Conservation (phyloP, 1,140 invertebrate species). For the Drosophila orosa region DNA sequence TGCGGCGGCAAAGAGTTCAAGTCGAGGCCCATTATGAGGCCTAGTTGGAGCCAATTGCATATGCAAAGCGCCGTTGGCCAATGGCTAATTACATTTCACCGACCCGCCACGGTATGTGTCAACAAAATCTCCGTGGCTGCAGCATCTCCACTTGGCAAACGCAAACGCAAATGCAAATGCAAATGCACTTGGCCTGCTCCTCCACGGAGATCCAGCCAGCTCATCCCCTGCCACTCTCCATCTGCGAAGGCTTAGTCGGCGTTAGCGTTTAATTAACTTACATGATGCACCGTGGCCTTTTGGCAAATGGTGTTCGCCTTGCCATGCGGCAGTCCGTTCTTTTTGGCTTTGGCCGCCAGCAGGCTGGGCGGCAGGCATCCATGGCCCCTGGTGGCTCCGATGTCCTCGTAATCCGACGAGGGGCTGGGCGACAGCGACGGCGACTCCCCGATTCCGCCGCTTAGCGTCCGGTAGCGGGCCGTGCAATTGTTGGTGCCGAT, state of each 20-base stretch:
- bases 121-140: constrained; percentile 39
- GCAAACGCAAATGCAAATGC: constrained; percentile 33
- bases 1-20: constrained; percentile 44
- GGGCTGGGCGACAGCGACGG: constrained; percentile 83
- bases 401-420: constrained; percentile 84
- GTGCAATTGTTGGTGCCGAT: constrained; percentile 84
- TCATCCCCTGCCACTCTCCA: not conserved
- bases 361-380: constrained; percentile 72
- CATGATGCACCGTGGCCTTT: constrained; percentile 84
- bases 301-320: constrained; percentile 84
- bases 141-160: constrained; percentile 31
- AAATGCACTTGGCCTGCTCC: constrained; percentile 38
- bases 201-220: constrained; percentile 1
- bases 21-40: constrained; percentile 28
- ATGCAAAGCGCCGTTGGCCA: constrained; percentile 65
- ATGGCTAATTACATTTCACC: constrained; percentile 74
- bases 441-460: constrained; percentile 82
- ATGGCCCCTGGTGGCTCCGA: constrained; percentile 72
- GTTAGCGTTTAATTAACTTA: constrained; percentile 82
- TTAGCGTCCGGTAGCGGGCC: constrained; percentile 80
- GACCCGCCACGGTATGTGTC: constrained; percentile 48
- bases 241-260: constrained; percentile 10
- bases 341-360: constrained; percentile 78
- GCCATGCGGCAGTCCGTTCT: constrained; percentile 78
- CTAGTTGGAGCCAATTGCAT: constrained; percentile 57